Base-by-base conservation (phyloP, 2,797 vertebrate genomes). In the Steatocranus sp. region DNA sequence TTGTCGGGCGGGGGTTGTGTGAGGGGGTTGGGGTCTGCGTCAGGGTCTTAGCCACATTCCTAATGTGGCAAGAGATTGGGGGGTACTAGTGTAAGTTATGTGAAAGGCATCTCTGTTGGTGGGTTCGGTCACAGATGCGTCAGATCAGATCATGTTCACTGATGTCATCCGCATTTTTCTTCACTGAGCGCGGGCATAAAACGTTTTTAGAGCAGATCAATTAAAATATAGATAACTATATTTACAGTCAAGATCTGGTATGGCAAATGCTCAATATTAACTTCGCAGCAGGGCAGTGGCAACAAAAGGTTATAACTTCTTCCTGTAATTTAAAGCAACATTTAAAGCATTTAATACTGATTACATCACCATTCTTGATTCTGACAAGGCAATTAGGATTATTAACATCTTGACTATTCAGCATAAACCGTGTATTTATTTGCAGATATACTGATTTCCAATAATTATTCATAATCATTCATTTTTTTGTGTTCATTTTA, bases 71-170 rank as follows among this genome's bases (percentile, higher is more conserved):
- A 90, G 92, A 90, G 84, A 86, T 87, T 88, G 17, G 32, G 85
- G 82, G 89, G 48, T 61, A 87, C 27, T 68, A 23, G 81, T 78
- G 70, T 86, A 76, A 82, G 83, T 83, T 83, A 88, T 90, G 88
- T 87, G 88, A 90, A 92, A 90, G 88, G 85, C 87, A 84, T 91
- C 87, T 89, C 85, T 91, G 91, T 93, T 81, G 82, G 66, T 36
- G 70, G 84, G 48, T 85, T 85, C 77, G 51, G 85, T 82, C 54
- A 86, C 86, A 90, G 78, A 91, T 93, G 88, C 86, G 74, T 88
- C 63, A 87, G 70, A 88, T 83, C 38, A 70, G 81, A 53, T 80
- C 76, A 51, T 83, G 17, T 61, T 49, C 49, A 23, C 50, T 83
- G 79, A 87, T 56, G 63, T 76, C 82, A 82, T 7, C 54, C 66